Evolutionary conservation across 2,113 vertebrate species (phyloP), one percentile per base, ranked within the genome.

Genomic region (Eulemur rufifrons): DNA sequence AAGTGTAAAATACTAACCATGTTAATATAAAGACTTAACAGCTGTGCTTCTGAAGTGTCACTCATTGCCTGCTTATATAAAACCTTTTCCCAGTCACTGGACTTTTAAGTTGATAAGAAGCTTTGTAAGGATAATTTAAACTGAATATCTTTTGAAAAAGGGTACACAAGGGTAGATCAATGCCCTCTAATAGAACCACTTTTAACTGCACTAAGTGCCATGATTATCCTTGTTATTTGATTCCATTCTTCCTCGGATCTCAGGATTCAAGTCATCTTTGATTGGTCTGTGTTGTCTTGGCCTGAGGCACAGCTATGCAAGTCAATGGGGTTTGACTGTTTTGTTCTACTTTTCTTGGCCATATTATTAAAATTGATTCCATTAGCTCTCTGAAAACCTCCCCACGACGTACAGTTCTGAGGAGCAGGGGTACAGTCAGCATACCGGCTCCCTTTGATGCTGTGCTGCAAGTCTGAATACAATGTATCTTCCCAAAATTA

Each of bases 341-440:
- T 83, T 89, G 29, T n/a, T 96, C 47, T 80, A 13, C 13, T 87
- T 50, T 52, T 86, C 82, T 94, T 95, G 61, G 68, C 27, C 32
- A 63, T 25, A 12, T 76, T 77, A 56, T 86, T 45, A 66, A 20
- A 32, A 94, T 71, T 66, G 66, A 78, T 73, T 27, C 39, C 42
- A 86, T 87, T 92, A 9, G 0, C 20, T 90, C 18, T 54, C 23
- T 66, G 56, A 52, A 84, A 81, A 87, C 66, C 11, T 80, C 32
- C 27, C 8, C 32, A 34, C 14, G 34, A 13, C 6, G 6, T 10
- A 34, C 10, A n/a, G 39, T 42, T 39, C 37, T 18, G 8, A 82
- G 25, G 23, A 56, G 17, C 23, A 64, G 13, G n/a, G 45, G 1
- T 21, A 50, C 17, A 66, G 42, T 61, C 6, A 4, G 20, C 76